These are phyloP conservation scores for Chymomyza caudatula DNA, from an alignment of 2,888 invertebrate genomes.

Conservation along the genomic window DNA sequence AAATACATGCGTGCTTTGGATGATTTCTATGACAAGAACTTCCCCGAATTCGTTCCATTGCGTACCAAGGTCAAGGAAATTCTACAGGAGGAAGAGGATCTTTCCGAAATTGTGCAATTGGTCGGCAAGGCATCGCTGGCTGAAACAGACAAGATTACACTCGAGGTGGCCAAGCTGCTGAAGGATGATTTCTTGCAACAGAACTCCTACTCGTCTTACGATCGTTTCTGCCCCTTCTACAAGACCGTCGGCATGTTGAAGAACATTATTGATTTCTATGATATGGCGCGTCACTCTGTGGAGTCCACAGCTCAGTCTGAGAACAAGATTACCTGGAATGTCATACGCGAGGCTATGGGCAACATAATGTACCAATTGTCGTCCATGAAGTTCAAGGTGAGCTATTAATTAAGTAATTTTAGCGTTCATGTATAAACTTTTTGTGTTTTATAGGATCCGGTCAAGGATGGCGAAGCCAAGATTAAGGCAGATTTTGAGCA, in stretches of 20 bases:
- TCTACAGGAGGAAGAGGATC: conserved; percentile 98
- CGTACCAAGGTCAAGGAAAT: conserved; percentile 97
- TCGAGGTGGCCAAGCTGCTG: conserved; percentile 98
- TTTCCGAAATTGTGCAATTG: conserved; percentile 99
- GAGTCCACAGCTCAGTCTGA: conserved; percentile 99
- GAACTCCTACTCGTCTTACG: conserved; percentile 97
- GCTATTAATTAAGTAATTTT: conserved; percentile 4
- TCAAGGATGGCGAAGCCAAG: conserved; percentile 98
- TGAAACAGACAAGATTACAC: conserved; percentile 98
- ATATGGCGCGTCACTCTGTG: conserved; percentile 98
- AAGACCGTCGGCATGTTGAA: conserved; percentile 99
- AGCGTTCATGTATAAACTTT: not conserved
- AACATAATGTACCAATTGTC: conserved; percentile 97
- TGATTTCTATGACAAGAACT: conserved; percentile 99
- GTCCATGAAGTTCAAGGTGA: conserved; percentile 99
- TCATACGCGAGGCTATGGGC: conserved; percentile 97
- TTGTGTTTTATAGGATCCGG: conserved; percentile 87
- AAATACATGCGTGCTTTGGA: conserved; percentile 99
- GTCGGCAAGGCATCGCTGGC: conserved; percentile 99
- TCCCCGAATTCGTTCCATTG: conserved; percentile 96
- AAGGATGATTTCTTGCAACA: conserved; percentile 99
- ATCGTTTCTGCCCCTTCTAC: conserved; percentile 99
- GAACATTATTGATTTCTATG: conserved; percentile 99
- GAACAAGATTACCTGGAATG: conserved; percentile 99
- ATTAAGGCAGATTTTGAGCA: conserved; percentile 98